Percentiles rank a stretch among this genome's conserved stretches.
These are phyloP conservation scores for Chaetura pelagica DNA, from an alignment of 2,113 vertebrate species.

Conservation along the genomic window DNA sequence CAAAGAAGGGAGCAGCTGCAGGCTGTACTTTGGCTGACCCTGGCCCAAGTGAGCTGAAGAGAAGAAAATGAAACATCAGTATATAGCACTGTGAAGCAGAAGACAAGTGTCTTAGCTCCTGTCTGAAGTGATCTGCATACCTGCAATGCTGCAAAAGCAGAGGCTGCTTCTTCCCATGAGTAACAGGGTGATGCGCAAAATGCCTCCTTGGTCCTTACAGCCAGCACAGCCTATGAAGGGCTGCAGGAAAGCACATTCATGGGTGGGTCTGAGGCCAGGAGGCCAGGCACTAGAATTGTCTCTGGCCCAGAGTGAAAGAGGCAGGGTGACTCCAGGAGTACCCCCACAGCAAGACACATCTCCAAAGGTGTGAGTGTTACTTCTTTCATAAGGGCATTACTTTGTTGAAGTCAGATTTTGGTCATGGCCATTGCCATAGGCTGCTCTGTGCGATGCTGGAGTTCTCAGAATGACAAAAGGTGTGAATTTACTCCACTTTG, in stretches of 20 bases:
- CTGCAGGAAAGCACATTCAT: rapidly evolving
- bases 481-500: not conserved
- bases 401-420: not conserved
- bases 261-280: rapidly evolving
- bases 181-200: rapidly evolving
- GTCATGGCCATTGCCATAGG: not conserved
- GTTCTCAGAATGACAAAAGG: not conserved
- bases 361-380: not conserved
- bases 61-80: not conserved
- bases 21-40: constrained; percentile 45
- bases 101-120: not conserved
- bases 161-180: not conserved
- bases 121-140: not conserved
- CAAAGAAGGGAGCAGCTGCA: constrained; percentile 40
- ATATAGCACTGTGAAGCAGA: not conserved
- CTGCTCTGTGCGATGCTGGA: not conserved
- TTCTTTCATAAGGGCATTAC: not conserved
- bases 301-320: not conserved
- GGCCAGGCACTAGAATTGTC: not conserved
- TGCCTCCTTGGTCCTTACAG: not conserved
- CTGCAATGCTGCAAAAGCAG: not conserved
- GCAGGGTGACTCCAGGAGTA: not conserved
- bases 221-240: no score
- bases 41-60: not conserved
- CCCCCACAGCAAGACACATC: not conserved